These are phyloP conservation scores for Melopsittacus undulatus DNA, from an alignment of 2,797 vertebrate genomes.

Conservation along the genomic window DNA sequence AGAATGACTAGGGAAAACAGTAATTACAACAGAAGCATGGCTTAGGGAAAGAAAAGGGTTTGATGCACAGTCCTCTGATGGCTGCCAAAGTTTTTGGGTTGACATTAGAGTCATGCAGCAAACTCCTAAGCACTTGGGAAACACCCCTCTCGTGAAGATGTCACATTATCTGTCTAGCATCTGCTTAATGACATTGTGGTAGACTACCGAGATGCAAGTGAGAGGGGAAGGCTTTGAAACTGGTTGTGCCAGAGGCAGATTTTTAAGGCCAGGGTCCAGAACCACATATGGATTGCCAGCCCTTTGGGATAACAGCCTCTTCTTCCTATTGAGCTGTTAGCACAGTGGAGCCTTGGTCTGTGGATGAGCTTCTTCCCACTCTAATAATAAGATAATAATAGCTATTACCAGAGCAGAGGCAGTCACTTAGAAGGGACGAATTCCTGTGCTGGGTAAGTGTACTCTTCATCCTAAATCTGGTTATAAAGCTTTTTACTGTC, in stretches of 20 bases:
- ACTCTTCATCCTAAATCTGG: not conserved
- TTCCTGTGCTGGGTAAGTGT: not conserved
- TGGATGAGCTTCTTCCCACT: not conserved
- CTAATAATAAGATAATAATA: not conserved
- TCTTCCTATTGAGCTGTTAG: not conserved
- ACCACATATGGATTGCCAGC: not conserved
- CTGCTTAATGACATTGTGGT: not conserved
- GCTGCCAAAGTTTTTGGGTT: not conserved
- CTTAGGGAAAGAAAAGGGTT: not conserved
- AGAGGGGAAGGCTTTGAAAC: not conserved
- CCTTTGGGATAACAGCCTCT: not conserved
- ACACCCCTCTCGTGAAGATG: not conserved
- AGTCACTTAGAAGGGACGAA: not conserved
- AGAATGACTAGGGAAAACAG: not conserved
- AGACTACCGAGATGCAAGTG: not conserved
- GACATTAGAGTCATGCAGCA: not conserved
- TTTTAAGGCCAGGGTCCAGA: not conserved
- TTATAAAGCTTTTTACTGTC: not conserved
- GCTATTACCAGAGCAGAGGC: not conserved
- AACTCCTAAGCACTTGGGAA: not conserved
- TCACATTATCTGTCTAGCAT: not conserved
- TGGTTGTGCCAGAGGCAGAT: not conserved
- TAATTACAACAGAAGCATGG: not conserved
- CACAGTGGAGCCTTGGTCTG: not conserved
- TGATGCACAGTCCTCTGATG: not conserved